Conservation (phyloP, 2,797 vertebrate species). For the Novumbra hubbsi region DNA sequence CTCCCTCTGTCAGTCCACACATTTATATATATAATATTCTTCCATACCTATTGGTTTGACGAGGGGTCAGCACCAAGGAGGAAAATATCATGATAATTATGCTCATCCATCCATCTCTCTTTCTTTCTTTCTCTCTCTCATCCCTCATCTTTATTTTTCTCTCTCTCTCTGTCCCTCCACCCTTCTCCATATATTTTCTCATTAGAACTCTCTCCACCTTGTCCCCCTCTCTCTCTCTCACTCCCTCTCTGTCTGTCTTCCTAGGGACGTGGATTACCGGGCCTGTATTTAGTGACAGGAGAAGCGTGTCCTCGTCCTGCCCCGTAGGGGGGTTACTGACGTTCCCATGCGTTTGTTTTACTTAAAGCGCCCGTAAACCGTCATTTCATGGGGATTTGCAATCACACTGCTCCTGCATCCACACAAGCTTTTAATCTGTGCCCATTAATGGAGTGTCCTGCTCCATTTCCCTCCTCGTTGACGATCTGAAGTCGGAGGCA, state of each 20-base stretch:
- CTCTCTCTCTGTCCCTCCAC: not conserved
- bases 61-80: constrained; percentile 46
- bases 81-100: constrained; percentile 72
- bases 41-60: constrained; percentile 50
- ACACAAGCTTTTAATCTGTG: constrained; percentile 49
- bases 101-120: constrained; percentile 71
- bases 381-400: constrained; percentile 40
- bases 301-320: constrained; percentile 30
- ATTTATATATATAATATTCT: constrained; percentile 65
- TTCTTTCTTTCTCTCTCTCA: constrained; percentile 1
- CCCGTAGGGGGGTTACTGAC: constrained; percentile 34
- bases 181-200: no score
- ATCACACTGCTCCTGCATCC: constrained; percentile 43
- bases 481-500: constrained; percentile 34
- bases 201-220: not conserved
- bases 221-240: not conserved
- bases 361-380: not conserved
- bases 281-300: constrained; percentile 38
- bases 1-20: constrained; percentile 73
- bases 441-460: constrained; percentile 51
- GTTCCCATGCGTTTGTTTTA: constrained; percentile 2
- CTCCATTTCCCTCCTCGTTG: constrained; percentile 46
- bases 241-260: constrained; percentile 4
- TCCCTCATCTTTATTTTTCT: no score
- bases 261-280: constrained; percentile 27